Evolutionary conservation across 2,113 vertebrate genomes (phyloP), one percentile per base, ranked within the genome.

Genomic region (Gadus macrocephalus): DNA sequence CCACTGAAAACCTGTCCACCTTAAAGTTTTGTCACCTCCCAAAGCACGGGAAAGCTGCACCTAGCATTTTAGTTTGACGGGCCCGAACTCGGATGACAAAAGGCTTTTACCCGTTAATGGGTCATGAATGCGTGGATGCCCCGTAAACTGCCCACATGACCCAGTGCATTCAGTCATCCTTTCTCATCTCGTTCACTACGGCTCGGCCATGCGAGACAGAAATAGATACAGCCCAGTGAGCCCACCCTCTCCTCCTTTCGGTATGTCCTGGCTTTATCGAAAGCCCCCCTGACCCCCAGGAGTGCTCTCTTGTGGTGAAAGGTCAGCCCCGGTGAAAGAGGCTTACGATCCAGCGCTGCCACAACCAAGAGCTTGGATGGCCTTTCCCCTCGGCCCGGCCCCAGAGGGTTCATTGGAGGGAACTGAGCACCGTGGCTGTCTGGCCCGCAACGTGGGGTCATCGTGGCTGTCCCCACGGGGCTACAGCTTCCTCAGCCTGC

Each of bases 241-340:
- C 20, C 76, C 82, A 49, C 42, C 42, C 2, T 49, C 78, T 78
- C 74, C 82, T 85, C 66, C 53, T 35, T 58, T 20, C 66, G 71
- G 69, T 71, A 71, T 75, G 80, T 78, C 68, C 60, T 73, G n/a
- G 72, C 74, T 77, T 78, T 80, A 76, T 79, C 70, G 38, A 16
- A 76, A 76, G 70, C 66, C 68, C 73, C 67, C 77, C 69, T 22
- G 28, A 11, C 11, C 42, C 42, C 42, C 42, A 67, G 64, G 20
- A 74, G 71, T 77, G 65, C 56, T 75, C 69, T 49, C 69, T 53
- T 69, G 17, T 69, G 73, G 78, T 81, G 71, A 84, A 69, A 78
- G 58, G 72, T 55, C 49, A 4, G 15, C 25, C 53, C 12, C 6
- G 38, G 15, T 17, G 61, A 84, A 80, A 81, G 79, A 78, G 76